A percentile compares a stretch with the other conserved stretches of the same genome.
These are phyloP conservation scores for Amaurobius ferox DNA, from an alignment of 2,888 invertebrate genomes.

Conservation along the genomic window DNA sequence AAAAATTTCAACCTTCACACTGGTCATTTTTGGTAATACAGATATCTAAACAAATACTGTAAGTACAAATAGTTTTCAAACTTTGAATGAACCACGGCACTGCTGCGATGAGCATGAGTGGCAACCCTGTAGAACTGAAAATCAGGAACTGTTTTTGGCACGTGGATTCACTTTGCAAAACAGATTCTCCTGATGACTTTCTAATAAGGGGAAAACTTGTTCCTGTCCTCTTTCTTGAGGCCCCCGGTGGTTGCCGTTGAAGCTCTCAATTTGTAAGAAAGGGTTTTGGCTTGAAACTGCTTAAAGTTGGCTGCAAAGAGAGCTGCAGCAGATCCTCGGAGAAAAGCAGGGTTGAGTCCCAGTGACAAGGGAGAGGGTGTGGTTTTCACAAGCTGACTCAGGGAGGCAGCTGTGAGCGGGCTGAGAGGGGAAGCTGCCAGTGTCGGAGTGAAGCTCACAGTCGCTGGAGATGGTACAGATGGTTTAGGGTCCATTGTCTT, in stretches of 20 bases:
- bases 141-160: conserved; percentile 55
- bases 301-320: conserved; percentile 54
- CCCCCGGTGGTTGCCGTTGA: conserved; percentile 18
- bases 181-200: neutral
- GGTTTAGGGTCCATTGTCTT: conserved; percentile 47
- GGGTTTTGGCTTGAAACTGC: conserved; percentile 48
- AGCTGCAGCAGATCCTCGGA: conserved; percentile 42
- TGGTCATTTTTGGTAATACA: conserved; percentile 1
- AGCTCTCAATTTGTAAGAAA: conserved; percentile 53
- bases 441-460: conserved; percentile 25
- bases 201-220: conserved; percentile 64
- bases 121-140: conserved; percentile 12
- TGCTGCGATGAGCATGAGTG: conserved; percentile 14
- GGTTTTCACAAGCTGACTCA: conserved; percentile 44
- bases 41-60: neutral
- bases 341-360: conserved; percentile 36
- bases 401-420: conserved; percentile 43
- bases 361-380: conserved; percentile 41
- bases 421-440: conserved; percentile 20
- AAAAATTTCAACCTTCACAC: neutral
- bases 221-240: conserved; percentile 57
- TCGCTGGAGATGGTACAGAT: conserved; percentile 10
- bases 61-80: conserved; percentile 36
- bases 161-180: conserved; percentile 1
- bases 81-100: conserved; percentile 39